Base-by-base conservation (phyloP, 2,797 vertebrate genomes). In the Tachyglossus aculeatus region DNA sequence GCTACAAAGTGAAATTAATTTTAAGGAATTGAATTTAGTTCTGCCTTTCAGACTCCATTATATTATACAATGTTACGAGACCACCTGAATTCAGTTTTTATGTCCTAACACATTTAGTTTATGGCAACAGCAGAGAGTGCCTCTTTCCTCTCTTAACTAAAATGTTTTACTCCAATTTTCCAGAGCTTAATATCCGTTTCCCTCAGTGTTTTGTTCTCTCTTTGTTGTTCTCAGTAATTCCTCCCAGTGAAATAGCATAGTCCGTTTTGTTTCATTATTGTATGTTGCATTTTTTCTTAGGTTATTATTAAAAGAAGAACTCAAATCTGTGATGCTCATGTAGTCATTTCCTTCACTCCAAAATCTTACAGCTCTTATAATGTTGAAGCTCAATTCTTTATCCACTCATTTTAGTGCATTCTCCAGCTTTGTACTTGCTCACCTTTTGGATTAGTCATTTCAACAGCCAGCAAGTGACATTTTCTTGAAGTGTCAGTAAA, bases 361-460 rank as follows among this genome's bases (percentile, higher is more conserved):
- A 61, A 41, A 36, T n/a, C n/a, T 44, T 54, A 41, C 27, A 48
- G 3, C 71, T 71, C 31, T 13, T 71, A 21, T 11, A 2, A 22
- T 32, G 21, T 67, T 38, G 48, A 33, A 44, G 34, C 41, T 34
- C n/a, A 54, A 63, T 9, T 18, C 57, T 65, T 59, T 39, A 22
- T 50, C 56, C 64, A 14, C 4, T 69, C 63, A 44, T 3, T n/a
- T 45, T 9, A 13, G 8, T 25, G 53, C 21, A 50, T 41, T 61
- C 36, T 74, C 76, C 51, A 36, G 25, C 43, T 67, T 74, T 62
- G 39, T 59, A 56, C 16, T 24, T 48, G 18, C 36, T 33, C 55
- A 27, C 48, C 29, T 55, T 74, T 71, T 60, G 37, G 80, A 34
- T 44, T 45, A 45, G 39, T 48, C 61, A 63, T 77, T 77, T 72